Percentiles rank a stretch among this genome's conserved stretches.
Evolutionary conservation across 2,113 vertebrate genomes (phyloP).

Genomic region (Cepphus grylle): DNA sequence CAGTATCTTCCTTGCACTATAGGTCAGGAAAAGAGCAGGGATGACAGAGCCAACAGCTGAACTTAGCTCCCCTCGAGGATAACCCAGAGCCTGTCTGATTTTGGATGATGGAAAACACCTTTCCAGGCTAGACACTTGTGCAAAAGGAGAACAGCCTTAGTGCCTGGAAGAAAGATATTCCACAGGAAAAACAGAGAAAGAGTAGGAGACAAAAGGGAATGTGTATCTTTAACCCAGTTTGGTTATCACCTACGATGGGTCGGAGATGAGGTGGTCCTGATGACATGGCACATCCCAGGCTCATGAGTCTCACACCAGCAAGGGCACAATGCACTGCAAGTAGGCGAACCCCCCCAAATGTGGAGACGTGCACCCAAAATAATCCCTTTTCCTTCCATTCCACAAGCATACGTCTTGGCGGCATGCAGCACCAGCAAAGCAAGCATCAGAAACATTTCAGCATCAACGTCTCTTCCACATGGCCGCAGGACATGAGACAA

Average conservation of each 20-base stretch:
- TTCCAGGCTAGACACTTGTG: background rate
- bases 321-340: background rate
- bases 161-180: background rate
- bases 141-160: background rate
- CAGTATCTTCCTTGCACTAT: background rate
- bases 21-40: background rate
- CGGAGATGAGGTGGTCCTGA: background rate
- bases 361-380: background rate
- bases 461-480: background rate
- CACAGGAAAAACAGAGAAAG: background rate
- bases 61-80: background rate
- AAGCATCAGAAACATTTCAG: rapidly evolving
- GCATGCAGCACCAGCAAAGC: background rate
- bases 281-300: background rate
- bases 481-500: background rate
- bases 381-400: background rate
- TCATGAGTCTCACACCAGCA: background rate
- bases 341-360: background rate
- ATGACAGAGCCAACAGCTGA: background rate
- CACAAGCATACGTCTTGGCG: background rate
- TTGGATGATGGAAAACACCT: background rate
- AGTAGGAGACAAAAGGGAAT: background rate
- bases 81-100: background rate
- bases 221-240: background rate
- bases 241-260: too few species aligned